Percentiles rank a stretch among this genome's conserved stretches.
phyloP scores from a whole-genome alignment of 2,888 invertebrate genomes.

The Tetramorium bicarinatum region DNA sequence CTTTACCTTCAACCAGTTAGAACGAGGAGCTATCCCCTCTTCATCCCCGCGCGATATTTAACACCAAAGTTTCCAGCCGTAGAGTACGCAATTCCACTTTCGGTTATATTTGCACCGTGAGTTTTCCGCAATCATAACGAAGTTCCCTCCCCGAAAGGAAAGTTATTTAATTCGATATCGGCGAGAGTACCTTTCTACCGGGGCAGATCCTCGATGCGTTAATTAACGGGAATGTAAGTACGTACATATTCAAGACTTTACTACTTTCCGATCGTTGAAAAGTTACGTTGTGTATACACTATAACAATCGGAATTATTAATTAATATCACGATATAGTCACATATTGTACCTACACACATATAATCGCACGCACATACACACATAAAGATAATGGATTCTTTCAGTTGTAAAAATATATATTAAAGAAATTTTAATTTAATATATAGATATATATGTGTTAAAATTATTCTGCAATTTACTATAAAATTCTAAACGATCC shows the following conservation, averaged over 20 bases:
- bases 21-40: slow-evolving; percentile 13
- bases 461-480: not conserved
- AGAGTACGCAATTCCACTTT: slow-evolving; percentile 57
- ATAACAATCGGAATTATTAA: not conserved
- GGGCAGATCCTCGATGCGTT: slow-evolving; percentile 39
- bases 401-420: not conserved
- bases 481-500: slow-evolving; percentile 19
- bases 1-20: slow-evolving; percentile 25
- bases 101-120: slow-evolving; percentile 58
- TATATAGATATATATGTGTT: not conserved
- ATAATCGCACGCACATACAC: not conserved
- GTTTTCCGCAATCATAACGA: slow-evolving; percentile 53
- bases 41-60: slow-evolving; percentile 55
- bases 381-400: too few relatives aligned
- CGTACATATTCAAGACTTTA: not conserved
- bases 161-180: slow-evolving; percentile 71
- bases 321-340: not conserved
- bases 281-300: not conserved
- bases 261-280: not conserved
- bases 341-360: not conserved
- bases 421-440: not conserved
- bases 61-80: slow-evolving; percentile 53
- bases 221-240: slow-evolving; percentile 61
- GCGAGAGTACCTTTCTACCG: slow-evolving; percentile 43
- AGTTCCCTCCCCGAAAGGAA: slow-evolving; percentile 46